Evolutionary conservation across 1,140 invertebrate genomes (phyloP), one percentile per base, ranked within the genome.

Genomic region (Aphis gossypii): DNA sequence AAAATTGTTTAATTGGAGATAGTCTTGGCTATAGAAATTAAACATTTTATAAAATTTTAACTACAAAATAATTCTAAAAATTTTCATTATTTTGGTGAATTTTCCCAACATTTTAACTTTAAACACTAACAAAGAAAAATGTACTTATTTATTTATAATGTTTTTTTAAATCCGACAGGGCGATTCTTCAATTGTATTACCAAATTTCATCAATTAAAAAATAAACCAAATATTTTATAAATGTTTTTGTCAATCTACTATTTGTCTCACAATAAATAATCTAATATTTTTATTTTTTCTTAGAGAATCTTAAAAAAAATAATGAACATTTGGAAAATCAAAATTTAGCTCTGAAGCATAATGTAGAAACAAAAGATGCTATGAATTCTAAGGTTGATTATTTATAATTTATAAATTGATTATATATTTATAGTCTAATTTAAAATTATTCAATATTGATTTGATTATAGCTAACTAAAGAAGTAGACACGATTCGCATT

Each of bases 271-370:
- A 76, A n/a, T 76, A 76, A 76, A 76, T 76, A 76, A 76, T n/a
- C n/a, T n/a, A 18, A 68, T 68, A n/a, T 46, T 86, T 86, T 90
- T 90, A 38, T 86, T 56, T 51, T 38, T 14, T 46, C 38, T 93
- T 56, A 93, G 92, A 93, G 30, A 56, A 84, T 86, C 41, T 93
- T 83, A 86, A 93, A 93, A 7, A 93, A 93, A 35, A 56, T 30
- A 51, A 38, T 93, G 44, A 93, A 93, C 46, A 93, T 51, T 93
- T 93, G 46, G 92, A 86, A 84, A 35, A 93, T 44, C 35, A 93
- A 84, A 93, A 93, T 56, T 25, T 41, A 84, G 18, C 21, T 41
- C 60, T n/a, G 82, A 93, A 93, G 20, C 48, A 44, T 7, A 60
- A 84, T 56, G 18, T 46, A 41, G 92, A 93, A 86, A n/a, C 48